phyloP scores from a whole-genome alignment of 2,888 invertebrate species.

The Portevinia maculata region DNA sequence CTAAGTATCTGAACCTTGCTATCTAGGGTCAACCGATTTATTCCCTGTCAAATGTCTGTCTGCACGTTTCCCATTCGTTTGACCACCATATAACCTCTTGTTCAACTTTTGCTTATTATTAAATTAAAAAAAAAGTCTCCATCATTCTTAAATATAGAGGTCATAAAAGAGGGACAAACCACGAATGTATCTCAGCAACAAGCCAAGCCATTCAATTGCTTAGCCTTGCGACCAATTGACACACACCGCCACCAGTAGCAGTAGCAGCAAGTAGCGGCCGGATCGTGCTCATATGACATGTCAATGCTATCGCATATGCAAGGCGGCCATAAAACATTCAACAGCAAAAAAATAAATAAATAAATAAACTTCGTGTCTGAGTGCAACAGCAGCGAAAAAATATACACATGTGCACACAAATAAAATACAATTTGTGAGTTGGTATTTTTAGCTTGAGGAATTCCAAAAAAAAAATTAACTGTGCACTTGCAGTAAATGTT shows the following conservation, averaged over 20 bases:
- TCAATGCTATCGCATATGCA: constrained; percentile 54
- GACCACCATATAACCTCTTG: no score
- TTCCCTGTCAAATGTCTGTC: no score
- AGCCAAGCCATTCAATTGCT: constrained; percentile 58
- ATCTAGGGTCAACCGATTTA: no score
- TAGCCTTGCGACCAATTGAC: constrained; percentile 58
- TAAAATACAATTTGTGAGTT: constrained; percentile 2
- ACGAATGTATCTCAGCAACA: constrained; percentile 21
- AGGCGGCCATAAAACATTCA: constrained; percentile 9
- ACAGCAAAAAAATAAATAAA: constrained; percentile 5
- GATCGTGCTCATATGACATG: constrained; percentile 67
- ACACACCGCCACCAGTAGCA: no score
- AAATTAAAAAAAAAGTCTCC: constrained; percentile 4
- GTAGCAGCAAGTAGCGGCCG: constrained; percentile 19
- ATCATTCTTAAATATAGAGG: constrained; percentile 31
- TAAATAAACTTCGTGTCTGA: constrained; percentile 9
- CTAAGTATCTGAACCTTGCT: no score
- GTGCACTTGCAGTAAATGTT: background rate
- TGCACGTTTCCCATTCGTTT: no score
- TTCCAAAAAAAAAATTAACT: constrained; percentile 52
- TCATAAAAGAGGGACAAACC: constrained; percentile 18
- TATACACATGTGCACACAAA: background rate
- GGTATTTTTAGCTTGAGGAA: constrained; percentile 66
- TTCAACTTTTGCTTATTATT: background rate
- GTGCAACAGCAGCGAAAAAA: constrained; percentile 37